Base-by-base conservation (phyloP, 2,113 vertebrate genomes). In the Tapirus terrestris region DNA sequence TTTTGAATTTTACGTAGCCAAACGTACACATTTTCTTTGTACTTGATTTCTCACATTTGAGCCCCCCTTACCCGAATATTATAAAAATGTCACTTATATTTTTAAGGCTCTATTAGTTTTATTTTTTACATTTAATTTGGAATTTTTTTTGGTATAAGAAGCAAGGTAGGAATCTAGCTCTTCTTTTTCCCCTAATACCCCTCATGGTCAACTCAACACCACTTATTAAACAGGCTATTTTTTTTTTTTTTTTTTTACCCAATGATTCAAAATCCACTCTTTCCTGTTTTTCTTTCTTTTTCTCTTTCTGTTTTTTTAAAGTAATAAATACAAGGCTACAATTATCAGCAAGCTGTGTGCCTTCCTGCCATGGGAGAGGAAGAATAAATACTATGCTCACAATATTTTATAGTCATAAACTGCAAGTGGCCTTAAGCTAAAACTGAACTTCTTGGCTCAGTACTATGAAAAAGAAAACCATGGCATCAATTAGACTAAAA, bases 361-460 rank as follows among this genome's bases (percentile, higher is more conserved):
- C 60, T 79, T 82, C 68, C 75, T 65, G 20, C 45, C 81, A 23
- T 21, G 6, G 75, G 39, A 60, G 51, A 94, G 25, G 29, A 94
- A 91, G 87, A 56, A 33, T 70, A 85, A 21, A 27, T 31, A 79
- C 72, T 91, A 80, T n/a, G 76, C n/a, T 91, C 20, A 33, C 60
- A 72, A 68, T 63, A 91, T 73, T 96, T 91, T 73, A 72, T 45
- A 60, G 94, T 89, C 86, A 70, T 18, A 56, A 67, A 67, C 25
- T 48, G 1, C 29, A 80, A 67, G 67, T 20, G 39, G 39, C 68
- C 43, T 80, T 31, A 29, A 60, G n/a, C 48, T 25, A 48, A 80
- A 80, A 85, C 25, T 80, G 61, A 96, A 84, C 77, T 85, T 68
- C 39, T 25, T 48, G 82, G 77, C 70, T 91, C 25, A 80, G 33